Conservation (phyloP, 2,113 vertebrate genomes). For the Phalacrocorax aristotelis region DNA sequence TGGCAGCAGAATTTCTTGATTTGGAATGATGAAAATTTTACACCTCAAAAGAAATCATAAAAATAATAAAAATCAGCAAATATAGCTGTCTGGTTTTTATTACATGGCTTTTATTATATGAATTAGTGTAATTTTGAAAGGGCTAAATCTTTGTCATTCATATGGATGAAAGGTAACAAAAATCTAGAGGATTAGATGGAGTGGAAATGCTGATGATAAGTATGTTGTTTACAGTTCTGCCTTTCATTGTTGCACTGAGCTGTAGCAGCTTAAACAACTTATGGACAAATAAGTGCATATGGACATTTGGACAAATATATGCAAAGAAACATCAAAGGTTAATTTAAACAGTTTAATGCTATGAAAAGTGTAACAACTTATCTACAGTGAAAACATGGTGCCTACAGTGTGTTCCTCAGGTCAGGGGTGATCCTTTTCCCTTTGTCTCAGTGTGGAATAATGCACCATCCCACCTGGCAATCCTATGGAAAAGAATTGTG, state of each 20-base stretch:
- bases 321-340: constrained; percentile 13
- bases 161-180: neutral
- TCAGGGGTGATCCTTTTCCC: neutral
- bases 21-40: neutral
- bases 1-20: neutral
- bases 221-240: constrained; percentile 9
- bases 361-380: neutral
- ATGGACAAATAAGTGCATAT: neutral
- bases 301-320: neutral
- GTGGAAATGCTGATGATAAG: neutral
- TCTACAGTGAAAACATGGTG: neutral
- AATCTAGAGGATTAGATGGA: neutral
- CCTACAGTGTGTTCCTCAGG: neutral
- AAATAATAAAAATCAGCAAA: neutral
- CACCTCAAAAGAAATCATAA: neutral
- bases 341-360: neutral
- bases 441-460: neutral
- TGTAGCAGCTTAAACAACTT: neutral
- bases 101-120: neutral
- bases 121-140: neutral
- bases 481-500: neutral
- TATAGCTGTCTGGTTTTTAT: neutral
- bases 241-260: neutral
- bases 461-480: neutral
- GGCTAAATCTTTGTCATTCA: neutral